These are phyloP conservation scores for Sander lucioperca DNA, from an alignment of 2,113 vertebrate species.

Conservation along the genomic window DNA sequence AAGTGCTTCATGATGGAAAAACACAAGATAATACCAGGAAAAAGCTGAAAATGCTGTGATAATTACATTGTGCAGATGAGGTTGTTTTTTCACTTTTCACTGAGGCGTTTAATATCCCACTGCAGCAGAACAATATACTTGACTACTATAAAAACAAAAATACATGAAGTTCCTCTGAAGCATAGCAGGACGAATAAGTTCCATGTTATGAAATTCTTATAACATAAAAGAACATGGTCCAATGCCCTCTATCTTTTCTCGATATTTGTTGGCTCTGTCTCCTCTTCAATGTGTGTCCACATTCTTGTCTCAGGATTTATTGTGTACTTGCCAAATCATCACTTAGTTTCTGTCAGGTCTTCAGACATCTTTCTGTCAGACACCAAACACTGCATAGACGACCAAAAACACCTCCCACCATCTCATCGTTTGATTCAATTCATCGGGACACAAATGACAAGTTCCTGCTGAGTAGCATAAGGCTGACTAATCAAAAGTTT, in stretches of 20 bases:
- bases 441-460: conserved; percentile 35
- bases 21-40: background rate
- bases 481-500: conserved; percentile 34
- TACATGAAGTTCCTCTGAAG: background rate
- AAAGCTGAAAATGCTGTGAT: background rate
- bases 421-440: conserved; percentile 21
- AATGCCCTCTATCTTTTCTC: background rate
- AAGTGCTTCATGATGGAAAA: background rate
- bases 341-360: conserved; percentile 8
- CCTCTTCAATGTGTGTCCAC: background rate
- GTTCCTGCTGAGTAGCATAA: conserved; percentile 37
- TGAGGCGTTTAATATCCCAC: background rate
- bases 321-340: conserved; percentile 13
- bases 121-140: conserved; percentile 3
- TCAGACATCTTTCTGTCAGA: background rate
- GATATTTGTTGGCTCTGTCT: background rate
- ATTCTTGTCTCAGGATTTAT: conserved; percentile 1
- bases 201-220: background rate
- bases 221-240: background rate
- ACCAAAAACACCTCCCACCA: conserved; percentile 12
- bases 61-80: background rate
- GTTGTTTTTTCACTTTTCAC: background rate
- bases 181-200: background rate
- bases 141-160: background rate
- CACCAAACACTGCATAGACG: background rate